phyloP scores from a whole-genome alignment of 2,797 vertebrate genomes.

The Apodemus agrarius region DNA sequence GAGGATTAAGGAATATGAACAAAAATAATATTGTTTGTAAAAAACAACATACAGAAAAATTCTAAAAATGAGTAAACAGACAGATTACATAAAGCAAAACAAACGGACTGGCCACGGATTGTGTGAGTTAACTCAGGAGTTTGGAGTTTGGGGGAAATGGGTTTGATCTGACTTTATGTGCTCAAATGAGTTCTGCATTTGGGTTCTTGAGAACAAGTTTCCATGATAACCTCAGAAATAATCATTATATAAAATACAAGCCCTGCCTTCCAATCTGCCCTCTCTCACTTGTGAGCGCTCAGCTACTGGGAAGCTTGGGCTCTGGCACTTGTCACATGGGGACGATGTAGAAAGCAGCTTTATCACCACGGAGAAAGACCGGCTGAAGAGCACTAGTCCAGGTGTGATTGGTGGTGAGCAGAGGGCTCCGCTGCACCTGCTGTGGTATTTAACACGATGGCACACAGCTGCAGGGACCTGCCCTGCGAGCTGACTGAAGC shows the following conservation, averaged over 20 bases:
- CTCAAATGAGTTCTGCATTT: slow-evolving; percentile 5
- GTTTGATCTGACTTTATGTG: not conserved
- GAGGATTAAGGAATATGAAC: not conserved
- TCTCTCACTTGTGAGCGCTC: not conserved
- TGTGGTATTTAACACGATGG: not conserved
- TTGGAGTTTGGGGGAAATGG: not conserved
- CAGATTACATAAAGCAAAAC: not conserved
- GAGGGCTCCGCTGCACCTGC: not conserved
- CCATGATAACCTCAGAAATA: not conserved
- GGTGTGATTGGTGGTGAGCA: not conserved
- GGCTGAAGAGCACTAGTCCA: not conserved
- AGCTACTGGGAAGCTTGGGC: not conserved
- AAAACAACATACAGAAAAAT: not conserved
- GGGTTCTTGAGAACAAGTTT: not conserved
- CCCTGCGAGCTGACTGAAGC: not conserved
- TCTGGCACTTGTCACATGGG: not conserved
- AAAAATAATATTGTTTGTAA: not conserved
- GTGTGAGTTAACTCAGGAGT: not conserved
- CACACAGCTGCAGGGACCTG: not conserved
- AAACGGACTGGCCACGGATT: not conserved
- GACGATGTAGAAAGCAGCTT: not conserved
- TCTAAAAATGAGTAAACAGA: not conserved
- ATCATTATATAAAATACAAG: not conserved
- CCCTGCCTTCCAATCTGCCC: not conserved
- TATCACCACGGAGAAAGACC: not conserved